Percentiles rank a stretch among this genome's conserved stretches.
Evolutionary conservation across 1,140 invertebrate species (phyloP).

Genomic region (Pachypeltis micranthus): DNA sequence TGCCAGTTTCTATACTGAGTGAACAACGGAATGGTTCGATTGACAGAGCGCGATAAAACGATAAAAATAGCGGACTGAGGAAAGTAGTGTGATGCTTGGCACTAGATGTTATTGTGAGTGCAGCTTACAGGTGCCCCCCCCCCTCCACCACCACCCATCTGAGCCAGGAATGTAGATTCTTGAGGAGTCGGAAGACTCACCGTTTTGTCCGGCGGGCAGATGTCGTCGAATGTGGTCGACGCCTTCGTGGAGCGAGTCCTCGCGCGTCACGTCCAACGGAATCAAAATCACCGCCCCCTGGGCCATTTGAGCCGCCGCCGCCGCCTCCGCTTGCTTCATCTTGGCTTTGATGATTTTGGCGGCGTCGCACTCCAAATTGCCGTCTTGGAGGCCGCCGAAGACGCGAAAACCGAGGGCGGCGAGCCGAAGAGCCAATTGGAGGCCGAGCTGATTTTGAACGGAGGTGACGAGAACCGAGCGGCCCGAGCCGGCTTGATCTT

Average conservation of each 20-base stretch:
- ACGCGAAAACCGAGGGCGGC: conserved; percentile 57
- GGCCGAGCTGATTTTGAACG: conserved; percentile 57
- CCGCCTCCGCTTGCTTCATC: conserved; percentile 38
- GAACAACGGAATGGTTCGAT: too few relatives aligned
- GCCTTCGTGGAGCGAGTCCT: conserved; percentile 64
- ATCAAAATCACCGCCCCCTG: conserved; percentile 41
- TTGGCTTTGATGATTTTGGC: conserved; percentile 47
- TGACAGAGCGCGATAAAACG: too few relatives aligned
- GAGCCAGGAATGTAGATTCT: too few relatives aligned
- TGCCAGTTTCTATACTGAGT: too few relatives aligned
- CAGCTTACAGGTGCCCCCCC: too few relatives aligned
- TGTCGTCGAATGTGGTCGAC: conserved; percentile 62
- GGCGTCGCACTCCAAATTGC: conserved; percentile 33
- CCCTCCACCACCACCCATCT: too few relatives aligned
- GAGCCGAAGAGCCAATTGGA: conserved; percentile 56
- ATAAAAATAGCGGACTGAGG: too few relatives aligned
- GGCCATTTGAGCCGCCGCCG: background rate
- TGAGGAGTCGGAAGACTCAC: conserved; percentile 34
- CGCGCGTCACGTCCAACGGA: conserved; percentile 62
- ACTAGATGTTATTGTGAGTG: too few relatives aligned
- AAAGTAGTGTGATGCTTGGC: too few relatives aligned
- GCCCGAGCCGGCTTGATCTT: conserved; percentile 22
- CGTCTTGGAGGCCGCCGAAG: conserved; percentile 53
- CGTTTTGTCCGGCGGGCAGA: conserved; percentile 67
- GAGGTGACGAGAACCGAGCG: conserved; percentile 56